These are phyloP conservation scores for Eubasilissa splendida DNA, from an alignment of 2,888 invertebrate species.

Conservation along the genomic window DNA sequence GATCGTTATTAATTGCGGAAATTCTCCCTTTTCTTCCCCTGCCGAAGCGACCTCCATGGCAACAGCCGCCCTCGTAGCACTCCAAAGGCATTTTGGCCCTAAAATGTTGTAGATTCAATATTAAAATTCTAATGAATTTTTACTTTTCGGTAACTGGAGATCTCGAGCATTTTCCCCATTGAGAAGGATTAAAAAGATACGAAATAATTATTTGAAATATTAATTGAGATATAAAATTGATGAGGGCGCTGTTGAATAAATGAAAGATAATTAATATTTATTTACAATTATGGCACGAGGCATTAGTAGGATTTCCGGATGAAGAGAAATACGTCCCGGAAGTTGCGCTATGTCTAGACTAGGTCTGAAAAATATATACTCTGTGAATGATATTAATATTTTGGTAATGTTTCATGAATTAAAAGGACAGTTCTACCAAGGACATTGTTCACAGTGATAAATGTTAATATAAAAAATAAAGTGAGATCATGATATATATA, in stretches of 20 bases:
- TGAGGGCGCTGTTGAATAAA: constrained; percentile 9
- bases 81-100: constrained; percentile 11
- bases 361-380: no score
- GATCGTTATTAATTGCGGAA: constrained; percentile 50
- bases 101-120: constrained; percentile 21
- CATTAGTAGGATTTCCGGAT: no score
- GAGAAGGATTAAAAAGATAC: constrained; percentile 26
- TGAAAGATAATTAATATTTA: not conserved
- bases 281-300: no score
- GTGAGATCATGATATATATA: no score
- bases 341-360: no score
- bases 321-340: no score
- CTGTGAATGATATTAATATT: no score
- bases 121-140: constrained; percentile 38
- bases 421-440: no score
- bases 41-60: constrained; percentile 51
- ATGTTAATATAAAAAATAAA: no score
- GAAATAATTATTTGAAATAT: constrained; percentile 19
- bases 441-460: no score
- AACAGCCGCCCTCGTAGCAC: constrained; percentile 43
- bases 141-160: constrained; percentile 26
- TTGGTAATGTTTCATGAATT: no score
- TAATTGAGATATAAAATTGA: constrained; percentile 13
- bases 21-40: constrained; percentile 33
- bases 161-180: constrained; percentile 4